These are phyloP conservation scores for Hypocryptadius cinnamomeus DNA, from an alignment of 2,113 vertebrate species.

Conservation along the genomic window DNA sequence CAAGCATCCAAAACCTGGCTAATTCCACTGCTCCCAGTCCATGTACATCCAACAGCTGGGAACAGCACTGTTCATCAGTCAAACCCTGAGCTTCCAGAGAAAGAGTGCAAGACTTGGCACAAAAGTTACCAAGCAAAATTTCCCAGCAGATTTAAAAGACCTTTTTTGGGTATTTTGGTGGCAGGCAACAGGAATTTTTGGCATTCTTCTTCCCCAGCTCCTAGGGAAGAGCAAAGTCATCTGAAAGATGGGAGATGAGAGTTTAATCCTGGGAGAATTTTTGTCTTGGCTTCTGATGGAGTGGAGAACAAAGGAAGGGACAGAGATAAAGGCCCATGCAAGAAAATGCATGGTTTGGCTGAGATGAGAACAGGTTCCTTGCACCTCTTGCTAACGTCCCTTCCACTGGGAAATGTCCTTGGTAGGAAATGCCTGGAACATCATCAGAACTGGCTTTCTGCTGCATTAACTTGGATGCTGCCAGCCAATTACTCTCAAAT, in stretches of 20 bases:
- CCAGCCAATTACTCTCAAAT: neutral
- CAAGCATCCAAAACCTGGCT: neutral
- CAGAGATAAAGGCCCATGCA: neutral
- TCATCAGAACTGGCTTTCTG: neutral
- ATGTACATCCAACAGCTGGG: rapidly evolving
- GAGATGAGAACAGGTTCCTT: neutral
- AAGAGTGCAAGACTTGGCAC: neutral
- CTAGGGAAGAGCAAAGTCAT: neutral
- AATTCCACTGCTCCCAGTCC: neutral
- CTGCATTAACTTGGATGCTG: neutral
- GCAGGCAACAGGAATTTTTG: neutral
- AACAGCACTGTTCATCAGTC: neutral
- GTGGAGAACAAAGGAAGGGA: neutral
- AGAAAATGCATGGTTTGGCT: neutral
- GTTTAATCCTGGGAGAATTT: neutral
- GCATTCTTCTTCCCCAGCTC: neutral
- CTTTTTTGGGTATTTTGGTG: neutral
- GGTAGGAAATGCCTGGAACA: neutral
- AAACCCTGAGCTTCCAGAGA: neutral
- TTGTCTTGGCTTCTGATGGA: neutral
- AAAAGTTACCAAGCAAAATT: neutral
- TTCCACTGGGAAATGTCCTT: neutral
- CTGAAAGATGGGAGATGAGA: neutral
- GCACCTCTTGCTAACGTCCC: neutral
- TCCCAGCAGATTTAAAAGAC: neutral